Evolutionary conservation across 2,113 vertebrate species (phyloP).

Genomic region (Accipiter cooperii): DNA sequence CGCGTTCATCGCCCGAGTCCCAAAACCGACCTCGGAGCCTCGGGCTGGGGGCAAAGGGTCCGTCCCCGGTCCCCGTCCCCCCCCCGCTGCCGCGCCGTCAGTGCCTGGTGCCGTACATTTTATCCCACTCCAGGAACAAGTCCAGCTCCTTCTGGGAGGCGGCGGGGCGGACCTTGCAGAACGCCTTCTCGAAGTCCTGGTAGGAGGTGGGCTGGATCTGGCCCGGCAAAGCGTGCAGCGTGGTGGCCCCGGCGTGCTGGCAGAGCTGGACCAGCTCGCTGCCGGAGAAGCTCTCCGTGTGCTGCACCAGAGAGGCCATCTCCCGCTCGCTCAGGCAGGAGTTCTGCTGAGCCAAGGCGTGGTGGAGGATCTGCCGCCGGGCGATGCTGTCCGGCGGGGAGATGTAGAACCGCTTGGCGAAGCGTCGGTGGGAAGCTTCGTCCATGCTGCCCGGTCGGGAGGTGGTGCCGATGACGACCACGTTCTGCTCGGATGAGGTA

Average conservation of each 20-base stretch:
- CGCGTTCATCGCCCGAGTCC: accelerated
- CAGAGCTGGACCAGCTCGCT: slow-evolving; percentile 86
- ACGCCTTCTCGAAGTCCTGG: slow-evolving; percentile 90
- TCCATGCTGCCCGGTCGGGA: slow-evolving; percentile 86
- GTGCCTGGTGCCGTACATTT: slow-evolving; percentile 54
- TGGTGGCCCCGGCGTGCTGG: slow-evolving; percentile 80
- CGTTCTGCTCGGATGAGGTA: slow-evolving; percentile 69
- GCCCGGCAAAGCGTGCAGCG: slow-evolving; percentile 68
- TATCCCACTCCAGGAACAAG: slow-evolving; percentile 90
- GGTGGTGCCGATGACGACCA: slow-evolving; percentile 86
- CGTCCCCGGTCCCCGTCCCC: neutral
- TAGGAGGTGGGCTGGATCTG: slow-evolving; percentile 77
- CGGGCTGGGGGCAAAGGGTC: neutral
- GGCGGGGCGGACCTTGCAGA: slow-evolving; percentile 87
- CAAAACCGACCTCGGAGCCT: neutral
- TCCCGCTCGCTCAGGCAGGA: slow-evolving; percentile 85
- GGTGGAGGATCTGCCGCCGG: slow-evolving; percentile 85
- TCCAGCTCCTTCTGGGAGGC: slow-evolving; percentile 87
- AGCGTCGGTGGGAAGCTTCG: slow-evolving; percentile 84
- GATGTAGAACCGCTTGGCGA: slow-evolving; percentile 86
- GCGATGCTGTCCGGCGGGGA: slow-evolving; percentile 79
- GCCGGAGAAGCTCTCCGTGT: slow-evolving; percentile 86
- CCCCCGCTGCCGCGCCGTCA: neutral
- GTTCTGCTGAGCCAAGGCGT: slow-evolving; percentile 80
- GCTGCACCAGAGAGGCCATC: slow-evolving; percentile 83